A percentile compares a stretch with the other conserved stretches of the same genome.
Conservation (phyloP, 92 coral and sea anemone species). For the Plumapathes pennacea region DNA sequence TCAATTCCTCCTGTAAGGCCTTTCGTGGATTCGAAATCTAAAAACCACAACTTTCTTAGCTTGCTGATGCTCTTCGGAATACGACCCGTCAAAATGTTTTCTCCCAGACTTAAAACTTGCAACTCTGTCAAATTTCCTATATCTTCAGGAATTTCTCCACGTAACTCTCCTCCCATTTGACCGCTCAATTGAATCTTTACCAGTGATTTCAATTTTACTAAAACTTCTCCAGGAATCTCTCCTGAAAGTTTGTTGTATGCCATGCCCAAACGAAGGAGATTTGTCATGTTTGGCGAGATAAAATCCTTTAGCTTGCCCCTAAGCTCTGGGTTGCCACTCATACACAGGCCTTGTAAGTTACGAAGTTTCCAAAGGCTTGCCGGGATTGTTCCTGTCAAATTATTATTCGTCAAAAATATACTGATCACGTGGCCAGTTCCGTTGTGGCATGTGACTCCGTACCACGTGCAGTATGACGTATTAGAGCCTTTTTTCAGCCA, state of each 20-base stretch:
- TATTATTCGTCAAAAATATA: slow-evolving; percentile 41
- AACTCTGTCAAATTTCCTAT: slow-evolving; percentile 69
- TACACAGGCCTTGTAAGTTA: slow-evolving; percentile 63
- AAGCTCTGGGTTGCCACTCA: slow-evolving; percentile 21
- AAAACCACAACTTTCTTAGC: slow-evolving; percentile 65
- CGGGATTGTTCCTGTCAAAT: slow-evolving; percentile 54
- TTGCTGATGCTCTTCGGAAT: slow-evolving; percentile 69
- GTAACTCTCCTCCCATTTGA: slow-evolving; percentile 41
- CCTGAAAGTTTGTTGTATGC: slow-evolving; percentile 58
- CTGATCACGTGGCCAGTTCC: slow-evolving; percentile 54
- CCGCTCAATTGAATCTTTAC: slow-evolving; percentile 67
- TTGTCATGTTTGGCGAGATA: slow-evolving; percentile 69
- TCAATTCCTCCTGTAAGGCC: slow-evolving; percentile 39
- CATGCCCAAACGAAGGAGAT: slow-evolving; percentile 36
- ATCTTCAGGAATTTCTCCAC: slow-evolving; percentile 59
- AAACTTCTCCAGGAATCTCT: slow-evolving; percentile 40
- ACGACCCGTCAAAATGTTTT: slow-evolving; percentile 42
- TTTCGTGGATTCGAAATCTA: slow-evolving; percentile 59
- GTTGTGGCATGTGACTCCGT: slow-evolving; percentile 65
- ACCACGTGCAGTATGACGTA: slow-evolving; percentile 69
- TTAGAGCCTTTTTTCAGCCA: slow-evolving; percentile 30
- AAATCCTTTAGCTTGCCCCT: slow-evolving; percentile 44
- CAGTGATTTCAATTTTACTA: slow-evolving; percentile 46
- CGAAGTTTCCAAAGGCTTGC: slow-evolving; percentile 72
- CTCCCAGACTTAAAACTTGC: slow-evolving; percentile 81